phyloP scores from a whole-genome alignment of 2,888 invertebrate genomes.

The Graphium colonna region DNA sequence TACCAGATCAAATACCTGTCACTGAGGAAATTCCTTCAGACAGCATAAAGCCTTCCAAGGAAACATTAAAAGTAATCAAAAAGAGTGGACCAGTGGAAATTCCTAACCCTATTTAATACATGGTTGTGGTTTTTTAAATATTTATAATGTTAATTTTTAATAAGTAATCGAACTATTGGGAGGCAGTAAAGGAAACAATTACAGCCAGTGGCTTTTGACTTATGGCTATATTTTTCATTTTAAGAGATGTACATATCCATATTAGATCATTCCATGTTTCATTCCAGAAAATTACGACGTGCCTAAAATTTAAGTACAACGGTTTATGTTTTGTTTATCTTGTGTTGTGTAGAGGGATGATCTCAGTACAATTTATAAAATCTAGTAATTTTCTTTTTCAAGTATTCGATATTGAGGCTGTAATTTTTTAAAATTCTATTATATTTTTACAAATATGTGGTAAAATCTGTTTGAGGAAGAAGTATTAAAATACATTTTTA shows the following conservation, averaged over 20 bases:
- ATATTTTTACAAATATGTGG: background rate
- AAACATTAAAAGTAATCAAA: slow-evolving; percentile 81
- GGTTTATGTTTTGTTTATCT: background rate
- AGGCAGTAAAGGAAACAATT: background rate
- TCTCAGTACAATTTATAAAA: slow-evolving; percentile 5
- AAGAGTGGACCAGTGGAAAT: slow-evolving; percentile 77
- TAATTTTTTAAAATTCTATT: background rate
- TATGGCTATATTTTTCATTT: background rate
- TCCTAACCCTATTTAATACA: slow-evolving; percentile 47
- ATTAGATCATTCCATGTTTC: slow-evolving; percentile 13
- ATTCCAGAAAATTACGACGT: slow-evolving; percentile 4
- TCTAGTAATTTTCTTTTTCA: slow-evolving; percentile 1
- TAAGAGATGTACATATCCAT: background rate
- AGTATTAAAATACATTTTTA: background rate
- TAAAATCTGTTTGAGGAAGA: background rate
- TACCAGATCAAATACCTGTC: slow-evolving; percentile 65
- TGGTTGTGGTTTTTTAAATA: slow-evolving; percentile 11
- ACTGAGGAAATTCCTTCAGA: slow-evolving; percentile 77
- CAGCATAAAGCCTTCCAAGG: slow-evolving; percentile 71
- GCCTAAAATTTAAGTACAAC: slow-evolving; percentile 4
- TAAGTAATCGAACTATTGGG: background rate
- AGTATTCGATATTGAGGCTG: slow-evolving; percentile 16
- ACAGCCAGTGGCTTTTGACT: background rate
- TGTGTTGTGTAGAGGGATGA: background rate
- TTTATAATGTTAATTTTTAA: background rate